Percentiles rank a stretch among this genome's conserved stretches.
These are phyloP conservation scores for Hydraecia micacea DNA, from an alignment of 2,888 invertebrate species.

Conservation along the genomic window DNA sequence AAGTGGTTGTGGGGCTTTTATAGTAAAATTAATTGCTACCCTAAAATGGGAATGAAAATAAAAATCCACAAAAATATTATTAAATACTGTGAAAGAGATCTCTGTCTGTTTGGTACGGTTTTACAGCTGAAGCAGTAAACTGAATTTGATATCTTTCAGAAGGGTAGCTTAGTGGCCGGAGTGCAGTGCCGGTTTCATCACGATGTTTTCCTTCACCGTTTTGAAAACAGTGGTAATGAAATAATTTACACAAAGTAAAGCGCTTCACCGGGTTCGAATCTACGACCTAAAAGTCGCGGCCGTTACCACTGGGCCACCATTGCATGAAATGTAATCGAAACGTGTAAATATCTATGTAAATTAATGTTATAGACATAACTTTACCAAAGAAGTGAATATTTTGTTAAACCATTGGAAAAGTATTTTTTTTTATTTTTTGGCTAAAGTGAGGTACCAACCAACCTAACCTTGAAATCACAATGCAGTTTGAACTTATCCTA, in stretches of 20 bases:
- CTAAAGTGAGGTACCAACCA: neutral
- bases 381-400: neutral
- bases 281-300: neutral
- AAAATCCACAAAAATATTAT: neutral
- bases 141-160: neutral
- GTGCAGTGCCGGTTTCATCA: neutral
- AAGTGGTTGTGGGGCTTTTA: conserved; percentile 43
- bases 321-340: neutral
- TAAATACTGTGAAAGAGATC: neutral
- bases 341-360: neutral
- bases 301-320: neutral
- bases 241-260: neutral
- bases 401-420: neutral
- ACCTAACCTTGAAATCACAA: neutral
- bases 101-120: conserved; percentile 5
- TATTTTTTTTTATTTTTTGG: neutral
- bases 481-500: neutral
- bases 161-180: neutral
- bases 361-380: neutral
- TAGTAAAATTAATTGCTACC: conserved; percentile 41
- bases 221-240: neutral
- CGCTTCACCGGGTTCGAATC: neutral
- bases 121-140: neutral
- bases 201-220: neutral
- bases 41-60: conserved; percentile 30